phyloP scores from a whole-genome alignment of 2,888 invertebrate species.

The Melipona bicolor region DNA sequence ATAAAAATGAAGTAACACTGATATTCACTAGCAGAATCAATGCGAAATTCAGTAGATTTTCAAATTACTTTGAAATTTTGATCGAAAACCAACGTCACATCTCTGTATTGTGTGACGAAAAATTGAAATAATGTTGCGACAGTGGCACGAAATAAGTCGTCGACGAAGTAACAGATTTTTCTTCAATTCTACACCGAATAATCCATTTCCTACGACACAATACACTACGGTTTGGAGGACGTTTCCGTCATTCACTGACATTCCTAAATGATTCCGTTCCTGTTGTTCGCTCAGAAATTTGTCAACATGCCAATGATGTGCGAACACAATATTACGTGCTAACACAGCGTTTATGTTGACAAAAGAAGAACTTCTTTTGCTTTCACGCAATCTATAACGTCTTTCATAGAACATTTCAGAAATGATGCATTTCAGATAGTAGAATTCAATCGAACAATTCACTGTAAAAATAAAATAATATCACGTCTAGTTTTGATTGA shows the following conservation, averaged over 20 bases:
- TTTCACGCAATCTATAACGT: neutral
- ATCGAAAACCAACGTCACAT: neutral
- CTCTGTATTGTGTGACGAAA: neutral
- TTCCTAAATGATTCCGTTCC: constrained; percentile 15
- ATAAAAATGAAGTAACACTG: too few relatives aligned
- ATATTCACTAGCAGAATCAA: too few relatives aligned
- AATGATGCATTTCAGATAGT: neutral
- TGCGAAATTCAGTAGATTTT: too few relatives aligned
- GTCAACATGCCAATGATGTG: constrained; percentile 12
- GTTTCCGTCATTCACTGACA: neutral
- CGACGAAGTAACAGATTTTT: constrained; percentile 18
- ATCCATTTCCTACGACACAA: constrained; percentile 21
- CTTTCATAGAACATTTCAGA: neutral
- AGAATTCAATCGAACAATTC: neutral
- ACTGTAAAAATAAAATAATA: neutral
- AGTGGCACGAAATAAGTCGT: neutral
- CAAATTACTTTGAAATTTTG: neutral
- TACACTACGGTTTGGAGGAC: neutral
- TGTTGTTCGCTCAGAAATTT: neutral
- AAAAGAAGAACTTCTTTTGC: neutral
- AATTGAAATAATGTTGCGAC: constrained; percentile 10
- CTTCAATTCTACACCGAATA: constrained; percentile 1
- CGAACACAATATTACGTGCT: neutral
- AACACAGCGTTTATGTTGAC: neutral
- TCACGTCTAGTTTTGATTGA: neutral